A percentile compares a stretch with the other conserved stretches of the same genome.
Conservation (phyloP, 2,888 invertebrate species). For the Lepetodrilus schrolli region DNA sequence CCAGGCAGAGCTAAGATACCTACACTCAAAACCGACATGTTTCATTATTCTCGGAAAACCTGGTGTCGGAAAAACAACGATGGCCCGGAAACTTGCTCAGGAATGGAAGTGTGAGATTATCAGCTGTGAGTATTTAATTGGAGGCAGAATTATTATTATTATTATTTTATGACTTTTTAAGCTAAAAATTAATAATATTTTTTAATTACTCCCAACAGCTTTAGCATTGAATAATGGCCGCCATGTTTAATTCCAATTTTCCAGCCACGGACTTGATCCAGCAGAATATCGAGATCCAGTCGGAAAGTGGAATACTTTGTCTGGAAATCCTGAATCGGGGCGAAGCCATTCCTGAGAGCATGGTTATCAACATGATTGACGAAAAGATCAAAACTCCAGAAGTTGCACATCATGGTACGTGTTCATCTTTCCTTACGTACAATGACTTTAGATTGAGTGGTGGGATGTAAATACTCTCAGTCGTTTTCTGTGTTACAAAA, state of each 20-base stretch:
- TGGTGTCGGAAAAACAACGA: constrained; percentile 72
- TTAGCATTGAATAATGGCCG: too few species aligned
- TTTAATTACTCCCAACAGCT: too few species aligned
- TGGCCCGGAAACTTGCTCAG: constrained; percentile 70
- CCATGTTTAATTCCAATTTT: too few species aligned
- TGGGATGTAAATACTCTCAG: background rate
- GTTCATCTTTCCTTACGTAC: too few species aligned
- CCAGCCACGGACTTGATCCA: constrained; percentile 71
- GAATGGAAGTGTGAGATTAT: constrained; percentile 75
- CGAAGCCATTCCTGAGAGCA: constrained; percentile 72
- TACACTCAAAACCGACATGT: constrained; percentile 74
- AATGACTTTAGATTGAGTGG: too few species aligned
- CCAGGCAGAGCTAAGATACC: constrained; percentile 72
- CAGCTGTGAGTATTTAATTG: constrained; percentile 72
- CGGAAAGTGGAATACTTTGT: constrained; percentile 70
- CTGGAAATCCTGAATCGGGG: constrained; percentile 70
- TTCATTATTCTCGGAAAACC: constrained; percentile 75
- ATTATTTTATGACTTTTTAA: too few species aligned
- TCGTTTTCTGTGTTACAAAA: background rate
- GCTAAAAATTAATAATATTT: too few species aligned
- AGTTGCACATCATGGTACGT: constrained; percentile 74
- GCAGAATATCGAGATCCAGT: constrained; percentile 70
- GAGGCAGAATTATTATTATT: too few species aligned
- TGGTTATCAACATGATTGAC: constrained; percentile 71
- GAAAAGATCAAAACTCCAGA: constrained; percentile 74